phyloP scores from a whole-genome alignment of 2,888 invertebrate species.

The Adineta ricciae region DNA sequence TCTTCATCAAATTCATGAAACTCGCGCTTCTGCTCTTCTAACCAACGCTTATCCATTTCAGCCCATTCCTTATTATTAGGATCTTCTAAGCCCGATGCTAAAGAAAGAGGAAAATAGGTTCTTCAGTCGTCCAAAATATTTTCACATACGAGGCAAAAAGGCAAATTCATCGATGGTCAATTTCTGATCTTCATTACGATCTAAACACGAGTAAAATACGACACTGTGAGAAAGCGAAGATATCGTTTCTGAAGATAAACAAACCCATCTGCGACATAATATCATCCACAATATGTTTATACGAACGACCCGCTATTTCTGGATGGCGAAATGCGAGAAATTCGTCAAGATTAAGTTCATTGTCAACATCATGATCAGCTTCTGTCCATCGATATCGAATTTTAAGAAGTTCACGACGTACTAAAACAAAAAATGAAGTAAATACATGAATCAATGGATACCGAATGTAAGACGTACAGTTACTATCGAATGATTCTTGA shows the following conservation, averaged over 20 bases:
- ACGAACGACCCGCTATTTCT: not conserved
- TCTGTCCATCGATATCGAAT: conserved; percentile 2
- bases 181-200: not conserved
- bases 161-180: not conserved
- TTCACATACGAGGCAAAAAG: not conserved
- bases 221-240: no score
- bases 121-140: not conserved
- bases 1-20: not conserved
- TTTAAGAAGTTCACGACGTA: not conserved
- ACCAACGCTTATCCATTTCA: not conserved
- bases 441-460: no score
- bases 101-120: no score
- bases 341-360: not conserved
- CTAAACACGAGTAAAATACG: not conserved
- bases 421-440: not conserved
- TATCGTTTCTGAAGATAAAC: not conserved
- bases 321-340: conserved; percentile 14
- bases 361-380: not conserved
- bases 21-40: not conserved
- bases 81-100: not conserved
- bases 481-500: no score
- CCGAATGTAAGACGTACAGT: not conserved
- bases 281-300: not conserved
- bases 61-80: not conserved
- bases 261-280: not conserved